Base-by-base conservation (phyloP, 1,140 invertebrate genomes). In the Bombus balteatus region DNA sequence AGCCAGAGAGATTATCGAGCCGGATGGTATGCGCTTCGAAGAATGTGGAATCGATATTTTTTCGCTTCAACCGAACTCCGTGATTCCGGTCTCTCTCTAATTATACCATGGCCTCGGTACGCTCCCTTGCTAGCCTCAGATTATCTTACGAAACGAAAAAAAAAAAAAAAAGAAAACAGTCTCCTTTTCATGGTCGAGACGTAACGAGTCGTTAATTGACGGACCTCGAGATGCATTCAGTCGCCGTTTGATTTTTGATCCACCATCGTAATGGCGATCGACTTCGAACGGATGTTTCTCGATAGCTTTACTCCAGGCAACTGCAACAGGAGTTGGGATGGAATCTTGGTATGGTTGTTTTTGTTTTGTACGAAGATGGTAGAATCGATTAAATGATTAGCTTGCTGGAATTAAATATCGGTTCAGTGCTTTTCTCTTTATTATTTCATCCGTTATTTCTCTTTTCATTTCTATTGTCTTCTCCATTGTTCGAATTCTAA, bases 1-100 rank as follows among this genome's bases (percentile, higher is more conserved):
- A 39, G 13, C 25, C 70, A 62, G 66, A 43, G 59, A 81, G 83
- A 85, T 85, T 85, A 85, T 81, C 78, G 41, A 57, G 82, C 53
- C 28, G 43, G 47, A 71, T 62, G 83, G 83, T 84, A 84, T 79
- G 78, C 47, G 70, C 70, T 41, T 68, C 78, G 83, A 74, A 68
- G 79, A 85, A 85, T 81, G 78, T 81, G 57, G 84, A 81, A 75
- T 75, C 84, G 71, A 81, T 75, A 72, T 85, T 85, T 81, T 73
- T 5, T 32, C 32, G 25, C n/a, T 13, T 32, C 62, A 8, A 66
- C 57, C 66, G 57, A 83, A 76, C 81, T 43, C 76, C 70, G 43
- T 34, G 78, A 81, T 74, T 68, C 62, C 47, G 34, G 78, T 41
- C 83, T 66, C 57, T 81, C 57, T 81, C 71, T 85, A 85, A 85